Evolutionary conservation across 2,888 invertebrate species (phyloP).

Genomic region (Gasteruption jaculator): DNA sequence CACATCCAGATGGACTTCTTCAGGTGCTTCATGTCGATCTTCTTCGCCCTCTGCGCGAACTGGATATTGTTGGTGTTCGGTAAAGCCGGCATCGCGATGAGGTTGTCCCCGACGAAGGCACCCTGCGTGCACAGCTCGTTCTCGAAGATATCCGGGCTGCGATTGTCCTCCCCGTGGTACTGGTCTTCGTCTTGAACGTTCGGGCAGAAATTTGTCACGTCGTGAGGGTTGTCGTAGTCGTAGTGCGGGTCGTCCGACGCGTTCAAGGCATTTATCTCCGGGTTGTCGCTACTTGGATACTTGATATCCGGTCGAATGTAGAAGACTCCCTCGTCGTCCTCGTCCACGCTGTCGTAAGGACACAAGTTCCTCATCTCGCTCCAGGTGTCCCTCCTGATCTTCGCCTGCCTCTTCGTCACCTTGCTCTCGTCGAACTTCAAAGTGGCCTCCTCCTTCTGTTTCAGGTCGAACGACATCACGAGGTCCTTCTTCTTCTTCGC

Average conservation of each 20-base stretch:
- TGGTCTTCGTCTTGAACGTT: slow-evolving; percentile 35
- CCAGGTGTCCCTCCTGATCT: slow-evolving; percentile 32
- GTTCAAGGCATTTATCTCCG: slow-evolving; percentile 13
- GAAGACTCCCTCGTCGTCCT: slow-evolving; percentile 18
- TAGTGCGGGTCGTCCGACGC: slow-evolving; percentile 39
- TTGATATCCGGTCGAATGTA: slow-evolving; percentile 20
- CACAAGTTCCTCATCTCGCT: slow-evolving; percentile 29
- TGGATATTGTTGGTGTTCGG: slow-evolving; percentile 67
- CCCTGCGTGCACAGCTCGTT: slow-evolving; percentile 33
- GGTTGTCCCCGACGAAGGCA: slow-evolving; percentile 54
- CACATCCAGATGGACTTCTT: slow-evolving; percentile 73
- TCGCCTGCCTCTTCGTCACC: slow-evolving; percentile 21
- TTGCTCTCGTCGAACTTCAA: slow-evolving; percentile 18
- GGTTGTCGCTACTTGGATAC: slow-evolving; percentile 13
- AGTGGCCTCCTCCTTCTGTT: slow-evolving; percentile 12
- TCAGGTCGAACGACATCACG: slow-evolving; percentile 18
- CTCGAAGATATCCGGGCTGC: slow-evolving; percentile 24
- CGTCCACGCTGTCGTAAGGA: slow-evolving; percentile 29
- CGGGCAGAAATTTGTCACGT: slow-evolving; percentile 55
- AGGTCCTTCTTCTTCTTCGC: slow-evolving; percentile 28
- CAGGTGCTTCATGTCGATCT: slow-evolving; percentile 79
- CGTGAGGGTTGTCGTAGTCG: slow-evolving; percentile 57
- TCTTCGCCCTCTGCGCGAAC: slow-evolving; percentile 80
- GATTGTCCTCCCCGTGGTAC: slow-evolving; percentile 25
- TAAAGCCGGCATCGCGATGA: slow-evolving; percentile 65